Evolutionary conservation across 2,113 vertebrate genomes (phyloP), one percentile per base, ranked within the genome.

Genomic region (Heptranchias perlo): DNA sequence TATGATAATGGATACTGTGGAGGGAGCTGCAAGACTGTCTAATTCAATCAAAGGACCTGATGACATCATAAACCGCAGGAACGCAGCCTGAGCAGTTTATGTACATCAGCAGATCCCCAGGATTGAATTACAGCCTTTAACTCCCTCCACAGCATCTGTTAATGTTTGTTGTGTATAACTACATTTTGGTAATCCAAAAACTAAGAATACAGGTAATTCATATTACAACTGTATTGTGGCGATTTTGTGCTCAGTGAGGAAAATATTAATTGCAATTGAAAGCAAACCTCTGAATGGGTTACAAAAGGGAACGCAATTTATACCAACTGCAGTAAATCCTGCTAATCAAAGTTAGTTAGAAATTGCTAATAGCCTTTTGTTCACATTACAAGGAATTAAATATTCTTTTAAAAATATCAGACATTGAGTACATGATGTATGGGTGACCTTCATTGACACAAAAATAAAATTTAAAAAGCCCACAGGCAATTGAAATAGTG

Each of bases 11-110:
- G 44, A 52, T 28, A 69, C 39, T 16, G 11, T 73, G 13, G 28
- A 95, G 64, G 39, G 62, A 67, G 4, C 8, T 67, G 64, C 94
- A 35, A 95, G 94, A 47, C 73, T 18, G 65, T 39, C n/a, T 47
- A 35, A 95, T 95, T 95, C 47, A 67, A 65, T 94, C 92, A 95
- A 47, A 69, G 28, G 65, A 49, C 47, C 65, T 49, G 94, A 8
- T 69, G 64, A 95, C 65, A 65, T 94, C 65, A 52, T 35, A 95
- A 52, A 67, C 44, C 94, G 73, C 44, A 95, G 65, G 65, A 95
- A 95, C 47, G 65, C 3, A 69, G 64, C 11, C 47, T 67, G 93
- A 49, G 93, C 62, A 49, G 21, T 69, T 95, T 95, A 49, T 35
- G 3, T 18, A 95, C 44, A 73, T 49, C 62, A 69, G 47, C 94